Conservation (phyloP, 2,888 invertebrate genomes). For the Exephanes ischioxanthus region DNA sequence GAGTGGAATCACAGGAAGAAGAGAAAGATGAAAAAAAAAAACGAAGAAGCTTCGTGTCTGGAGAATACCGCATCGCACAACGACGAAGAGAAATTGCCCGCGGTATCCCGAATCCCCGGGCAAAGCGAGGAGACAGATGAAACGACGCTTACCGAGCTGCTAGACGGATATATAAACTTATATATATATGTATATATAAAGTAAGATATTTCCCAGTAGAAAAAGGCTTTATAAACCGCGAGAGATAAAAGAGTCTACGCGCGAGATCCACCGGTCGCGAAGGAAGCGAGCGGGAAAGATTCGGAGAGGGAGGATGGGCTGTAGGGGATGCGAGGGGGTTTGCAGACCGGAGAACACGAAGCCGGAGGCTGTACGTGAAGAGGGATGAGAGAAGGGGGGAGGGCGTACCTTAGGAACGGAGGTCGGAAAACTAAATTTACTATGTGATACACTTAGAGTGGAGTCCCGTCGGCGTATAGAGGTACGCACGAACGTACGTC, state of each 20-base stretch:
- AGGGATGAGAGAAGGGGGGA: constrained; percentile 44
- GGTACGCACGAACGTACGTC: constrained; percentile 39
- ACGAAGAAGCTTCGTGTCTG: constrained; percentile 26
- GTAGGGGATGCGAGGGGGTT: not conserved
- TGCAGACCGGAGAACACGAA: constrained; percentile 1
- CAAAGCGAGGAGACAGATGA: constrained; percentile 47
- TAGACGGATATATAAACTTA: constrained; percentile 42
- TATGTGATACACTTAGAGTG: constrained; percentile 84
- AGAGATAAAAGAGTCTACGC: constrained; percentile 52
- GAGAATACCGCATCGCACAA: constrained; percentile 49
- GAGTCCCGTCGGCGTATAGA: constrained; percentile 67
- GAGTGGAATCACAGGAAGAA: constrained; percentile 11
- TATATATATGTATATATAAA: not conserved
- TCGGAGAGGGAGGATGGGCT: not conserved
- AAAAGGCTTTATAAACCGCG: constrained; percentile 63
- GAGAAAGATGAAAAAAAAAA: constrained; percentile 15
- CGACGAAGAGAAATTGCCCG: constrained; percentile 56
- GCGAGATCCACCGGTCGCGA: constrained; percentile 43
- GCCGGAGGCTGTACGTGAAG: constrained; percentile 14
- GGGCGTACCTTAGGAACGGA: constrained; percentile 66
- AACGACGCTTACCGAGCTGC: constrained; percentile 59
- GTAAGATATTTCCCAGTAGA: not conserved
- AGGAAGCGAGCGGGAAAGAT: not conserved
- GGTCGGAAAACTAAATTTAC: constrained; percentile 84
- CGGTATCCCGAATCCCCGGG: constrained; percentile 45